phyloP scores from a whole-genome alignment of 2,888 invertebrate species.

The Psylliodes chrysocephalus region DNA sequence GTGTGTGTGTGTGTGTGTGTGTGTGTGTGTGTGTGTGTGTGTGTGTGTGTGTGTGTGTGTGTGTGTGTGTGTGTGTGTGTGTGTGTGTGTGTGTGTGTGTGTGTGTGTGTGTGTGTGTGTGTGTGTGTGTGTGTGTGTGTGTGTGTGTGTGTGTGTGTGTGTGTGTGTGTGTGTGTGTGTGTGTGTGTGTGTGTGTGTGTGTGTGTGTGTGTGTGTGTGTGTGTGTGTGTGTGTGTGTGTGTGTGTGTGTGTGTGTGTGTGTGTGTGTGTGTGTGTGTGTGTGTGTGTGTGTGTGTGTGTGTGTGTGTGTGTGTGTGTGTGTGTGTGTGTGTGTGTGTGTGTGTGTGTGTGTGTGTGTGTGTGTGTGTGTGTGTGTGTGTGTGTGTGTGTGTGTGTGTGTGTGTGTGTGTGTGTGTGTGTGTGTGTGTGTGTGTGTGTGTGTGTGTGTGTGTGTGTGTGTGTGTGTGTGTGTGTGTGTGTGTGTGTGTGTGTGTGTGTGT shows the following conservation, averaged over 20 bases:
- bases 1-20: conserved; percentile 20
- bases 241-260: conserved; percentile 17
- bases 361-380: conserved; percentile 13
- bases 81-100: conserved; percentile 13
- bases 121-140: conserved; percentile 13
- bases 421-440: conserved; percentile 13
- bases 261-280: conserved; percentile 13
- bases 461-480: conserved; percentile 13
- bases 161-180: conserved; percentile 13
- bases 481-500: conserved; percentile 13
- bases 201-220: conserved; percentile 18
- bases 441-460: conserved; percentile 13
- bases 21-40: conserved; percentile 11
- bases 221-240: conserved; percentile 19
- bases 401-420: conserved; percentile 11
- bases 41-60: conserved; percentile 4
- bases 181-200: conserved; percentile 18
- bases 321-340: conserved; percentile 16
- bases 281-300: conserved; percentile 17
- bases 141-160: conserved; percentile 14
- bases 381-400: conserved; percentile 11
- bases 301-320: conserved; percentile 15
- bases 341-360: conserved; percentile 11
- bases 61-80: conserved; percentile 17
- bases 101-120: conserved; percentile 15